Conservation (phyloP, 2,113 vertebrate genomes). For the Proterorhinus semilunaris region DNA sequence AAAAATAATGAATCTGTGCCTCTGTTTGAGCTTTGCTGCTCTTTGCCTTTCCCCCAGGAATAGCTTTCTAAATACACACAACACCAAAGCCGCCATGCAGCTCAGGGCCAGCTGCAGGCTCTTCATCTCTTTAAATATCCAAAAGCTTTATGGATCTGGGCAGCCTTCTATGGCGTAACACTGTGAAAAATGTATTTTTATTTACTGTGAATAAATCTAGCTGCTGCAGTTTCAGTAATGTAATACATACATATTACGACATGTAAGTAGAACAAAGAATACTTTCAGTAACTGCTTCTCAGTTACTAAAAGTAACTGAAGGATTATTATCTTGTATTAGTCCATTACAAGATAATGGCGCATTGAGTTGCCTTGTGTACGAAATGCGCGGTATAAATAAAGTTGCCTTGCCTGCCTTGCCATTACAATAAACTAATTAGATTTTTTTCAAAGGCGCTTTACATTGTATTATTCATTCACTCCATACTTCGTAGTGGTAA, state of each 20-base stretch:
- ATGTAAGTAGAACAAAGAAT: neutral
- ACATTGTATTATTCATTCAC: no score
- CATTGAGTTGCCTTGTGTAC: no score
- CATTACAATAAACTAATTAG: no score
- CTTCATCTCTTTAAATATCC: constrained; percentile 70
- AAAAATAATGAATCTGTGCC: constrained; percentile 78
- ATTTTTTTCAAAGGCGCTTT: no score
- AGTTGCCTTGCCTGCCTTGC: no score
- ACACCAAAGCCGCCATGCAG: constrained; percentile 27
- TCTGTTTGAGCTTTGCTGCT: constrained; percentile 74
- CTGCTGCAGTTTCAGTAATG: neutral
- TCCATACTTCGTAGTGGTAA: no score
- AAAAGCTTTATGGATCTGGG: constrained; percentile 67
- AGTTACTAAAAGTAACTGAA: no score
- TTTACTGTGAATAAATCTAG: neutral
- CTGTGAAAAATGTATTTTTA: neutral
- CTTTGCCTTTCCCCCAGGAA: constrained; percentile 69
- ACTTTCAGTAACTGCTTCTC: no score
- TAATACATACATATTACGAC: neutral
- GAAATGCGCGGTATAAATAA: no score
- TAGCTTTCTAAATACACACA: constrained; percentile 70
- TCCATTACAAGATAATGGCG: no score
- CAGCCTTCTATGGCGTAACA: constrained; percentile 39
- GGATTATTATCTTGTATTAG: no score
- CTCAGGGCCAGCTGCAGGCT: constrained; percentile 57